Evolutionary conservation across 2,888 invertebrate genomes (phyloP).

Genomic region (Ephialtes manifestator): DNA sequence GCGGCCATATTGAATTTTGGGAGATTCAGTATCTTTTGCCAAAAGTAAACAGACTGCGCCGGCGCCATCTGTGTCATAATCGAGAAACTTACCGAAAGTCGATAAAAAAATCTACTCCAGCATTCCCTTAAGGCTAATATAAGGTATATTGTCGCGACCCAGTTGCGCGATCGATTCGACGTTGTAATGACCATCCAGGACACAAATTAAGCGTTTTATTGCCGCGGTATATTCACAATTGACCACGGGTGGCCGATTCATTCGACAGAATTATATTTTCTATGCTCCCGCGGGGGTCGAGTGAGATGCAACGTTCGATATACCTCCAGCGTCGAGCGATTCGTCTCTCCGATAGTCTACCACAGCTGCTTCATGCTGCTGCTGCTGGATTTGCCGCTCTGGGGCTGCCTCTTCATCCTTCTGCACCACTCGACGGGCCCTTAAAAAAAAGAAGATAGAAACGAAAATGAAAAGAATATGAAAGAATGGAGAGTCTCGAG

Average conservation of each 20-base stretch:
- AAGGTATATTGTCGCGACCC: conserved; percentile 1
- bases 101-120: no score
- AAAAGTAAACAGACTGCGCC: no score
- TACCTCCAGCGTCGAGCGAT: conserved; percentile 49
- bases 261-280: conserved; percentile 50
- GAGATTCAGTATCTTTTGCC: no score
- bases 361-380: conserved; percentile 8
- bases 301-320: conserved; percentile 45
- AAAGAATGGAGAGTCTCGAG: conserved; percentile 43
- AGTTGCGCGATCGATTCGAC: not conserved
- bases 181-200: conserved; percentile 7
- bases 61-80: no score
- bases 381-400: conserved; percentile 43
- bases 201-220: conserved; percentile 48
- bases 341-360: conserved; percentile 56
- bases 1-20: no score
- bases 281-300: conserved; percentile 30
- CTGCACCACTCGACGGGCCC: not conserved
- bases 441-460: conserved; percentile 28
- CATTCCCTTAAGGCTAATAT: not conserved
- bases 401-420: conserved; percentile 43
- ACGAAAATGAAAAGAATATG: conserved; percentile 16
- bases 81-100: no score
- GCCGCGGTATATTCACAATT: conserved; percentile 18
- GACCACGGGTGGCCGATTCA: conserved; percentile 43